A percentile compares a stretch with the other conserved stretches of the same genome.
These are phyloP conservation scores for Porites rus DNA, from an alignment of 92 coral and sea anemone genomes.

Conservation along the genomic window DNA sequence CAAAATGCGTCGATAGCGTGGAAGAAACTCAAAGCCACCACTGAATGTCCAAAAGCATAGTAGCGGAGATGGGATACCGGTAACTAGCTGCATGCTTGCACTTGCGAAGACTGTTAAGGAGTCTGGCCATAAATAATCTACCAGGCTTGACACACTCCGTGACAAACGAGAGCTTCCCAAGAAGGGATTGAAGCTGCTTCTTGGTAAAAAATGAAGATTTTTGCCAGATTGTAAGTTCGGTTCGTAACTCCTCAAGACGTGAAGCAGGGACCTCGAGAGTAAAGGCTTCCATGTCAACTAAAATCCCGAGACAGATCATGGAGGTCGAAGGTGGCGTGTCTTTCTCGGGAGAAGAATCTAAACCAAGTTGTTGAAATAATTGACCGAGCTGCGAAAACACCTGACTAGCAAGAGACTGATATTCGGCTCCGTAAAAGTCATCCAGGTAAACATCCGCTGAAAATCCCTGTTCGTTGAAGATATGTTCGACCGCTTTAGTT, in stretches of 20 bases:
- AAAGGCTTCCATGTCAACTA: conserved; percentile 11
- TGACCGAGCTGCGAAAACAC: conserved; percentile 24
- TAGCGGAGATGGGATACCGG: not conserved
- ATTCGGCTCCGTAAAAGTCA: conserved; percentile 47
- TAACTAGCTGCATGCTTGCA: not conserved
- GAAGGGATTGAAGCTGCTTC: conserved; percentile 37
- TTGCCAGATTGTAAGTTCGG: conserved; percentile 8
- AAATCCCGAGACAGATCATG: conserved; percentile 27
- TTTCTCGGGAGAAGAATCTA: conserved; percentile 28
- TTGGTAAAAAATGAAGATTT: conserved; percentile 20
- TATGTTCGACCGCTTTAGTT: conserved; percentile 17
- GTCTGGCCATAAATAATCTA: conserved; percentile 32
- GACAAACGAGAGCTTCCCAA: conserved; percentile 48
- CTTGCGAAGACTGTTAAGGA: conserved; percentile 18
- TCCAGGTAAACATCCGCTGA: conserved; percentile 27
- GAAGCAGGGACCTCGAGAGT: conserved; percentile 22
- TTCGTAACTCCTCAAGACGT: not conserved
- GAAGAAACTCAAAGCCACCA: conserved; percentile 60
- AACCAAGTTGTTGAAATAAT: not conserved
- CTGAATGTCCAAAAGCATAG: conserved; percentile 28
- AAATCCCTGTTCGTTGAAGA: conserved; percentile 11
- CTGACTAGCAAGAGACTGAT: not conserved
- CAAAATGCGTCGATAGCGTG: conserved; percentile 23
- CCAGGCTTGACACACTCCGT: conserved; percentile 39
- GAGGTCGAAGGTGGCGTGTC: conserved; percentile 16